Evolutionary conservation across 2,797 vertebrate species (phyloP).

Genomic region (Otus scops): DNA sequence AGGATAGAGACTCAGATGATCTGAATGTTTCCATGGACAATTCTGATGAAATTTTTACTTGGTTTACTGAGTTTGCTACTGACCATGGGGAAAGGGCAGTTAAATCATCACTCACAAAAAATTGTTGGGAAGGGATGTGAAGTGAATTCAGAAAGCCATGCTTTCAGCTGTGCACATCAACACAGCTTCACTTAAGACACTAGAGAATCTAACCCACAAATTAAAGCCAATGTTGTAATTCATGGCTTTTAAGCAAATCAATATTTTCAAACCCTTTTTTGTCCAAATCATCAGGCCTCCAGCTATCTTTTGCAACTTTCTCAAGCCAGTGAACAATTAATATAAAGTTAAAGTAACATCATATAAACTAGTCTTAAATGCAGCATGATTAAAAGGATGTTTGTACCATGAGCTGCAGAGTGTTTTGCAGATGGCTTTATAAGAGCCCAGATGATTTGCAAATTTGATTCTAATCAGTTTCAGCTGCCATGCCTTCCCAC

Average conservation of each 20-base stretch:
- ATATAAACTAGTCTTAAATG: not conserved
- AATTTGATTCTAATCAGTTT: not conserved
- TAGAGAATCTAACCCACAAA: not conserved
- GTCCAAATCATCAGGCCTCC: not conserved
- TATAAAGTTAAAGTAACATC: not conserved
- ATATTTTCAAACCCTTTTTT: not conserved
- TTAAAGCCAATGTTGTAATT: not conserved
- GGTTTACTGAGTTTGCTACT: not conserved
- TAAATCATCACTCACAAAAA: not conserved
- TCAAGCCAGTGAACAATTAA: not conserved
- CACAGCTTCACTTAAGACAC: not conserved
- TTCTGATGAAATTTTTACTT: not conserved
- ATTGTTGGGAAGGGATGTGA: not conserved
- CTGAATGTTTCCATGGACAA: not conserved
- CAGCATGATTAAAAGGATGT: not conserved
- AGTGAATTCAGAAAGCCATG: not conserved
- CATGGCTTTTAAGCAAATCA: not conserved
- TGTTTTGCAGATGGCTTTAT: not conserved
- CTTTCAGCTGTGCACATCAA: not conserved
- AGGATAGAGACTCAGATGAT: not conserved
- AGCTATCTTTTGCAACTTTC: not conserved
- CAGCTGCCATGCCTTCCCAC: not conserved
- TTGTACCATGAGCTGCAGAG: not conserved
- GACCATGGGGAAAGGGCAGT: not conserved
- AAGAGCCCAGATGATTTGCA: not conserved